These are phyloP conservation scores for Microplitis deprimator DNA, from an alignment of 2,888 invertebrate species.

Conservation along the genomic window DNA sequence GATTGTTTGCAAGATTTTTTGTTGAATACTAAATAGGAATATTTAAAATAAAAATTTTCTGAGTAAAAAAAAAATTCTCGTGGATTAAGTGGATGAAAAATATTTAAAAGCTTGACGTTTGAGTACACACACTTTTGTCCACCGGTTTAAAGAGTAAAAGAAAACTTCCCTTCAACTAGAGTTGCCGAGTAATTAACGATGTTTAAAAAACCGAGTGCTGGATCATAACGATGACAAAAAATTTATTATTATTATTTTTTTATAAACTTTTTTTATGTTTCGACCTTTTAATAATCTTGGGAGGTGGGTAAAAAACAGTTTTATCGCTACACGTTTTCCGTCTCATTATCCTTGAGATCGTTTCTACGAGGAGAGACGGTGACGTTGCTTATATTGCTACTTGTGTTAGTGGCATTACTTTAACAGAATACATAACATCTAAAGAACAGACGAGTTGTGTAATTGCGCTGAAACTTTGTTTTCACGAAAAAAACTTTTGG, in stretches of 20 bases:
- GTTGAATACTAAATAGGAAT: no score
- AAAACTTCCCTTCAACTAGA: not conserved
- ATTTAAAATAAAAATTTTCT: not conserved
- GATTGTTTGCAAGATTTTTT: no score
- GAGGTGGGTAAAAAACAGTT: not conserved
- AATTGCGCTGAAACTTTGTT: constrained; percentile 27
- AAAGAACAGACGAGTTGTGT: constrained; percentile 6
- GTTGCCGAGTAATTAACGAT: not conserved
- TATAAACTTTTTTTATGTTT: not conserved
- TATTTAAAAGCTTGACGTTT: not conserved
- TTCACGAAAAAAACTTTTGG: not conserved
- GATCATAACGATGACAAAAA: not conserved
- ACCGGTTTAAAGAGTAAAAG: not conserved
- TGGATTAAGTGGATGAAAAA: not conserved
- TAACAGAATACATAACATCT: constrained; percentile 28
- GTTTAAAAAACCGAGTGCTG: not conserved
- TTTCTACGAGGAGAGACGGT: not conserved
- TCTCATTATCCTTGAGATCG: constrained; percentile 29
- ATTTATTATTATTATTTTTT: not conserved
- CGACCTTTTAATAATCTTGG: not conserved
- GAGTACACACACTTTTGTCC: not conserved
- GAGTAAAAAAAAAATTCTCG: not conserved
- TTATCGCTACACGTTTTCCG: not conserved
- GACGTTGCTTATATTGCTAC: not conserved
- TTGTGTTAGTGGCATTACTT: not conserved